phyloP scores from a whole-genome alignment of 2,113 vertebrate genomes.

The Hydropotes inermis region DNA sequence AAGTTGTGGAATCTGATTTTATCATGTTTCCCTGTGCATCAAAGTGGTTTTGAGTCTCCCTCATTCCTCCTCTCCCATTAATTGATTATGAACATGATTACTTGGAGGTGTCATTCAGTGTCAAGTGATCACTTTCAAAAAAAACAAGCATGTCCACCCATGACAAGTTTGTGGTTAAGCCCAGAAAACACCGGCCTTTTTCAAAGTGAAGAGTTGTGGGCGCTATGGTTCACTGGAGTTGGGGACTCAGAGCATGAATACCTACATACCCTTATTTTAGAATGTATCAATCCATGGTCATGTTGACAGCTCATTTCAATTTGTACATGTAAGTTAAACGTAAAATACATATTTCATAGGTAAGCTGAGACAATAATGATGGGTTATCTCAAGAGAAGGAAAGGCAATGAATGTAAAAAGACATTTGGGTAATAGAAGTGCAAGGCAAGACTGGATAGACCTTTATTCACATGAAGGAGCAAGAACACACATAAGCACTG shows the following conservation, averaged over 20 bases:
- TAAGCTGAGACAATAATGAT: not conserved
- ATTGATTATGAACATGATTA: not conserved
- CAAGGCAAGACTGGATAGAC: not conserved
- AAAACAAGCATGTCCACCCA: not conserved
- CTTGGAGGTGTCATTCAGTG: not conserved
- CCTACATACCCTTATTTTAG: not conserved
- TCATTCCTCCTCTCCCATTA: not conserved
- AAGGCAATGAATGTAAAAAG: not conserved
- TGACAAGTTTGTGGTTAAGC: not conserved
- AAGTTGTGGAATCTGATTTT: not conserved
- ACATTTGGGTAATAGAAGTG: not conserved
- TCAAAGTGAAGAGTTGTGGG: not conserved
- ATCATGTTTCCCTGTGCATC: not conserved
- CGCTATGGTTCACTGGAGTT: not conserved
- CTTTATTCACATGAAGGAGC: not conserved
- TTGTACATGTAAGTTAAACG: not conserved
- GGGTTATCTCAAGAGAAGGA: not conserved
- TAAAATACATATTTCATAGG: not conserved
- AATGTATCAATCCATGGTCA: not conserved
- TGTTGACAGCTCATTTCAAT: not conserved
- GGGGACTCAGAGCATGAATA: not conserved
- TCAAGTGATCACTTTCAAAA: not conserved
- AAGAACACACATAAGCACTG: rapidly evolving
- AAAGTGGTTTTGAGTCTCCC: not conserved
- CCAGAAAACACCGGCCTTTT: not conserved